Conservation (phyloP, 2,888 invertebrate genomes). For the Tetheella fluctuosa region DNA sequence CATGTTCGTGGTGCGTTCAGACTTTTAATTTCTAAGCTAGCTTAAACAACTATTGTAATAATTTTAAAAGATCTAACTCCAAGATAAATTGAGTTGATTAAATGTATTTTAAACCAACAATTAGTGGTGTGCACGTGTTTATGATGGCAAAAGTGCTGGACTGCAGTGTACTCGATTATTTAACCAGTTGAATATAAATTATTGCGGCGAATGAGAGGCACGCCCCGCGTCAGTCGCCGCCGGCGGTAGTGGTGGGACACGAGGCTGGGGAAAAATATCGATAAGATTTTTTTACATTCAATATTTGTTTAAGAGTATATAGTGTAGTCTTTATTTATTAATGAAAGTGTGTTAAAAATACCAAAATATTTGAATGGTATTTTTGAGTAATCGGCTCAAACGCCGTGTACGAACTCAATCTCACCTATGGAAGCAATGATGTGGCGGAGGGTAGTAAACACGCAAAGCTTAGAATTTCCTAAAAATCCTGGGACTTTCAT, state of each 20-base stretch:
- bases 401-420: too few relatives aligned
- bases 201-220: conserved; percentile 70
- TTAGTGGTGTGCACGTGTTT: conserved; percentile 63
- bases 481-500: too few relatives aligned
- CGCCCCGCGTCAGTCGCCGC: conserved; percentile 68
- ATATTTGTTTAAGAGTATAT: too few relatives aligned
- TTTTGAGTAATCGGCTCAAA: too few relatives aligned
- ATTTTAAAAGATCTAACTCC: background rate
- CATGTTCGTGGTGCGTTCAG: too few relatives aligned
- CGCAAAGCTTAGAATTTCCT: too few relatives aligned
- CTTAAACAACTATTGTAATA: too few relatives aligned
- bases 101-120: conserved; percentile 56
- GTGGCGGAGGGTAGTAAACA: too few relatives aligned
- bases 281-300: conserved; percentile 14
- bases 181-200: conserved; percentile 78
- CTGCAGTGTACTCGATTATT: conserved; percentile 72
- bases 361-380: too few relatives aligned
- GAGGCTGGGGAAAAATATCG: conserved; percentile 31
- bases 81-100: conserved; percentile 1
- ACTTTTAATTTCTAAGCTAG: too few relatives aligned
- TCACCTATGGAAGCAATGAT: too few relatives aligned
- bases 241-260: conserved; percentile 50
- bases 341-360: background rate
- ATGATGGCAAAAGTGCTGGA: conserved; percentile 46
- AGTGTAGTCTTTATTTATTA: too few relatives aligned